These are phyloP conservation scores for Lymantria monacha DNA, from an alignment of 2,888 invertebrate species.

Conservation along the genomic window DNA sequence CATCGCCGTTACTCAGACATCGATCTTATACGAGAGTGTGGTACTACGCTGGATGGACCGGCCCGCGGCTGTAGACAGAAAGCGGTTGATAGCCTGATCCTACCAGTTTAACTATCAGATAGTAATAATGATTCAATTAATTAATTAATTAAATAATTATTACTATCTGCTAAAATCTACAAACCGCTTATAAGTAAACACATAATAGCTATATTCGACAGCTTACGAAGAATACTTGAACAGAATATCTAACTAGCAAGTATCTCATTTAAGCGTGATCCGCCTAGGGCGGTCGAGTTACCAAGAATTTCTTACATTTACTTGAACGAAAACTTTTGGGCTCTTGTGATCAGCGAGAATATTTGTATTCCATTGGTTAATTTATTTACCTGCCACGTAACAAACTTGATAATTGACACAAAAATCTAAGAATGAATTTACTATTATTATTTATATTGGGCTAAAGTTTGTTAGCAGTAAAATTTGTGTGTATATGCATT, in stretches of 20 bases:
- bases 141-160: no score
- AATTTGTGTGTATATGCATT: no score
- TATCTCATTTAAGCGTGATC: neutral
- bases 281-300: neutral
- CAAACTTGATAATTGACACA: neutral
- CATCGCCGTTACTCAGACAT: no score
- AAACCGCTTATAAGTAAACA: no score
- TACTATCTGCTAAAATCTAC: no score
- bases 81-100: no score
- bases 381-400: neutral
- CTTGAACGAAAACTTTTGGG: constrained; percentile 5
- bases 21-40: no score
- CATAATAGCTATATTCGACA: neutral
- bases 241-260: constrained; percentile 1
- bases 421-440: neutral
- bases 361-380: constrained; percentile 2
- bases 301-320: constrained; percentile 15
- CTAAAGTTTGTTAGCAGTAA: no score
- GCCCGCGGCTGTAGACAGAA: no score
- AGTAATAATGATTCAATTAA: no score
- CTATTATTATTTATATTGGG: neutral
- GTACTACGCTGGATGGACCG: no score
- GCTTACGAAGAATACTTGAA: constrained; percentile 3
- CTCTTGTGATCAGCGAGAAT: constrained; percentile 1
- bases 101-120: no score